A percentile compares a stretch with the other conserved stretches of the same genome.
These are phyloP conservation scores for Holotrichia oblita DNA, from an alignment of 1,140 invertebrate genomes.

Conservation along the genomic window DNA sequence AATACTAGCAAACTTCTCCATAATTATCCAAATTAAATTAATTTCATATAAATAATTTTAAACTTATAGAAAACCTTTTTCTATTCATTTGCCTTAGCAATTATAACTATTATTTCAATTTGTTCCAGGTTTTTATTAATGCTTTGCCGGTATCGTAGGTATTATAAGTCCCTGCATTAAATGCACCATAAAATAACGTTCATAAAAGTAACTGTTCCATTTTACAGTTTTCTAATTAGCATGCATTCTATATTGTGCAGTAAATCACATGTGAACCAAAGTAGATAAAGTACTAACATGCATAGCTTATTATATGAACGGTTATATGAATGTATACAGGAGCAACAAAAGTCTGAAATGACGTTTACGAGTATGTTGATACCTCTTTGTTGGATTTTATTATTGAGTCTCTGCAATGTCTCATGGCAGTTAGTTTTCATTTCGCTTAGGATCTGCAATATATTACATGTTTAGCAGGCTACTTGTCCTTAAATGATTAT, in stretches of 20 bases:
- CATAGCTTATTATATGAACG: not conserved
- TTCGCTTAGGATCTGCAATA: no score
- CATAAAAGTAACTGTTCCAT: not conserved
- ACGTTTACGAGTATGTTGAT: no score
- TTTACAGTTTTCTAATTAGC: slow-evolving; percentile 30
- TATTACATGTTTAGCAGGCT: no score
- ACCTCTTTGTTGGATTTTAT: no score
- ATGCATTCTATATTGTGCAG: not conserved
- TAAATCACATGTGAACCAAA: slow-evolving; percentile 9
- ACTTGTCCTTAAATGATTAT: no score
- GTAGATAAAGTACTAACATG: slow-evolving; percentile 11
- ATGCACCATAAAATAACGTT: not conserved
- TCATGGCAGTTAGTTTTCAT: no score
- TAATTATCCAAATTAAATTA: not conserved
- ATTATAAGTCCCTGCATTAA: not conserved
- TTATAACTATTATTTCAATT: not conserved
- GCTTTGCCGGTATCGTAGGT: not conserved
- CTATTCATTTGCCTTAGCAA: not conserved
- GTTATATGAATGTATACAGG: not conserved
- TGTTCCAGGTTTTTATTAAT: not conserved
- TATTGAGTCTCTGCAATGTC: no score
- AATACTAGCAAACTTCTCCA: not conserved
- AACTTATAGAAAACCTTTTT: not conserved
- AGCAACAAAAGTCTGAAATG: no score
- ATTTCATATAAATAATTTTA: not conserved